Evolutionary conservation across 2,113 vertebrate genomes (phyloP).

Genomic region (Vulpes lagopus): DNA sequence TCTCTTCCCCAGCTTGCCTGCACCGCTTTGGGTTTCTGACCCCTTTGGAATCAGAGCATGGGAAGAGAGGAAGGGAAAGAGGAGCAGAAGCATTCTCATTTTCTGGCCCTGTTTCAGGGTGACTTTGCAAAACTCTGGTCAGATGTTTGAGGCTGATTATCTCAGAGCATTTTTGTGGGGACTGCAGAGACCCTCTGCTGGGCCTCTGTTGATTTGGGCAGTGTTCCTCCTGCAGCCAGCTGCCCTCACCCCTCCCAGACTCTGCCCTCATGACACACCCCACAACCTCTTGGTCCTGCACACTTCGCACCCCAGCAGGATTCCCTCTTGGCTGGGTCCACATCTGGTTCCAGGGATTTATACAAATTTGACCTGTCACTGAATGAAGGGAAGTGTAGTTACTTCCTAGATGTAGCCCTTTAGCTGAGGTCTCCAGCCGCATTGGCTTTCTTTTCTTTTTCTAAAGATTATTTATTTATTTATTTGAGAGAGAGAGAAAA

Average conservation of each 20-base stretch:
- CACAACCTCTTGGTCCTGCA: conserved; percentile 25
- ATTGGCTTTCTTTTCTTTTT: background rate
- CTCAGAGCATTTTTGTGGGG: background rate
- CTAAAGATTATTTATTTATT: too few species aligned
- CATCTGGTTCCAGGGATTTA: conserved; percentile 22
- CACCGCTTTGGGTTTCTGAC: background rate
- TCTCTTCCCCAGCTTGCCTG: background rate
- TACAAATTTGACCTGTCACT: conserved; percentile 45
- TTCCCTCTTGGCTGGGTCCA: background rate
- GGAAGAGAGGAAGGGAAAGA: background rate
- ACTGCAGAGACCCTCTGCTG: background rate
- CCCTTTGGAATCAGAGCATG: background rate
- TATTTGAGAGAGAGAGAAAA: too few species aligned
- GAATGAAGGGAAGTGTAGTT: conserved; percentile 9
- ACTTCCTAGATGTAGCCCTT: conserved; percentile 33
- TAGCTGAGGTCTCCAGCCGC: background rate
- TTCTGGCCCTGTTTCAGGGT: background rate
- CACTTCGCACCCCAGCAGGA: background rate
- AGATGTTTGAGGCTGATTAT: background rate
- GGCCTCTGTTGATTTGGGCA: background rate
- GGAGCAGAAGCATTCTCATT: background rate
- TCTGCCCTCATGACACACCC: background rate
- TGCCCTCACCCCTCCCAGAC: background rate
- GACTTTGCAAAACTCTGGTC: background rate
- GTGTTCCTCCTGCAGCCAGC: background rate